These are phyloP conservation scores for Drosophila pandora DNA, from an alignment of 1,140 invertebrate genomes.

Conservation along the genomic window DNA sequence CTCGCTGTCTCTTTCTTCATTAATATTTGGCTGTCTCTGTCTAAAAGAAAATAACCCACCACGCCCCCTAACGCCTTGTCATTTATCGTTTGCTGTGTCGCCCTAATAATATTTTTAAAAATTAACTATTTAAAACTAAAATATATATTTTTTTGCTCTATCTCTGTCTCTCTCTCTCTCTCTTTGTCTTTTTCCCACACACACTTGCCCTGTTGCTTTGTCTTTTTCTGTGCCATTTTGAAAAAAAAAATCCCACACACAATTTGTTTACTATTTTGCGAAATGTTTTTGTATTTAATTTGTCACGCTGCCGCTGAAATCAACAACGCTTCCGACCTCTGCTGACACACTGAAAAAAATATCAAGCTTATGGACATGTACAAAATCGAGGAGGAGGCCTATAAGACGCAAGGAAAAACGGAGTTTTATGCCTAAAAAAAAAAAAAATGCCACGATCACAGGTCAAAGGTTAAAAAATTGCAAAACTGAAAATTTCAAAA, in stretches of 20 bases:
- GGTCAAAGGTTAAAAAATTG: slow-evolving; percentile 18
- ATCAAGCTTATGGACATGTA: slow-evolving; percentile 95
- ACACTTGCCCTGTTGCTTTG: slow-evolving; percentile 12
- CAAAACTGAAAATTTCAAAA: slow-evolving; percentile 9
- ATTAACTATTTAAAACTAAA: slow-evolving; percentile 17
- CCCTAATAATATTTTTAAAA: slow-evolving; percentile 9
- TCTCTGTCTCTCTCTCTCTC: slow-evolving; percentile 25
- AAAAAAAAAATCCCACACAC: slow-evolving; percentile 9
- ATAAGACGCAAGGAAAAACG: slow-evolving; percentile 94
- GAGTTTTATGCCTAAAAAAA: slow-evolving; percentile 91
- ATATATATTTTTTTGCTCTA: slow-evolving; percentile 32
- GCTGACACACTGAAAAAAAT: slow-evolving; percentile 40
- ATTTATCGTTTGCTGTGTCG: slow-evolving; percentile 53
- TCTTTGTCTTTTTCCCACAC: slow-evolving; percentile 31
- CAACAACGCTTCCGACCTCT: slow-evolving; percentile 31
- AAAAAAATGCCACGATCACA: slow-evolving; percentile 71
- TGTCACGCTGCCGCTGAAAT: slow-evolving; percentile 57
- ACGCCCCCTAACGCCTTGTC: slow-evolving; percentile 42
- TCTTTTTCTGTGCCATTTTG: slow-evolving; percentile 22
- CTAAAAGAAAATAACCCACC: slow-evolving; percentile 17
- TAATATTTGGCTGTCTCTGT: slow-evolving; percentile 17
- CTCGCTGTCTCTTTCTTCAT: slow-evolving; percentile 4
- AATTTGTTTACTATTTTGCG: slow-evolving; percentile 43
- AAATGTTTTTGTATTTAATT: slow-evolving; percentile 30
- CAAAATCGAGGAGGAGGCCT: slow-evolving; percentile 97